Percentiles rank a stretch among this genome's conserved stretches.
Conservation (phyloP, 1,140 invertebrate genomes). For the Sminthurinus signatus region DNA sequence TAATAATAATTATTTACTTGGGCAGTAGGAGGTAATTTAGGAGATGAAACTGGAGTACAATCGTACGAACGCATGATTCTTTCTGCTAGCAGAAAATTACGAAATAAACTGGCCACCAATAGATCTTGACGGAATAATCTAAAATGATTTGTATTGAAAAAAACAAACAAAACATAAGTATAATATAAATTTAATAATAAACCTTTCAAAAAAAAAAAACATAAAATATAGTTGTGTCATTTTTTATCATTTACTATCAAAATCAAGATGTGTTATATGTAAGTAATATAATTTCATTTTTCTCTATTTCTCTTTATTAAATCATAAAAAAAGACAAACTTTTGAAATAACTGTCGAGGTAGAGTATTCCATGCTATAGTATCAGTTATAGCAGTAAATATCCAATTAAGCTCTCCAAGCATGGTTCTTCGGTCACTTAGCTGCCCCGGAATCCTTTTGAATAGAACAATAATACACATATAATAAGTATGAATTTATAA, state of each 20-base stretch:
- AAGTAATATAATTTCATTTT: no score
- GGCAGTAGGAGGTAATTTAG: conserved; percentile 80
- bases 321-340: conserved; percentile 15
- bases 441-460: conserved; percentile 81
- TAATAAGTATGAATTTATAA: conserved; percentile 4
- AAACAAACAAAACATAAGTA: not conserved
- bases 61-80: conserved; percentile 93
- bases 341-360: conserved; percentile 49
- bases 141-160: conserved; percentile 55
- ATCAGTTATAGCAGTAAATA: conserved; percentile 99
- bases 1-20: conserved; percentile 60
- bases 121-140: conserved; percentile 95
- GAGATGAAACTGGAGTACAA: conserved; percentile 87
- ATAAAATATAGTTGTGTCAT: no score
- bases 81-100: conserved; percentile 95
- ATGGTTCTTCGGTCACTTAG: conserved; percentile 92
- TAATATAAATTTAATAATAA: not conserved
- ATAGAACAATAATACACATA: conserved; percentile 9
- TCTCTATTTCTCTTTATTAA: no score
- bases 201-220: conserved; percentile 21
- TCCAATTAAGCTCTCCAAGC: conserved; percentile 99
- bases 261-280: no score
- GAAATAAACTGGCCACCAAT: conserved; percentile 93
- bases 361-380: conserved; percentile 99
- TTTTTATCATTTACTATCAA: no score